Conservation (phyloP, 2,113 vertebrate genomes). For the Nothobranchius furzeri region DNA sequence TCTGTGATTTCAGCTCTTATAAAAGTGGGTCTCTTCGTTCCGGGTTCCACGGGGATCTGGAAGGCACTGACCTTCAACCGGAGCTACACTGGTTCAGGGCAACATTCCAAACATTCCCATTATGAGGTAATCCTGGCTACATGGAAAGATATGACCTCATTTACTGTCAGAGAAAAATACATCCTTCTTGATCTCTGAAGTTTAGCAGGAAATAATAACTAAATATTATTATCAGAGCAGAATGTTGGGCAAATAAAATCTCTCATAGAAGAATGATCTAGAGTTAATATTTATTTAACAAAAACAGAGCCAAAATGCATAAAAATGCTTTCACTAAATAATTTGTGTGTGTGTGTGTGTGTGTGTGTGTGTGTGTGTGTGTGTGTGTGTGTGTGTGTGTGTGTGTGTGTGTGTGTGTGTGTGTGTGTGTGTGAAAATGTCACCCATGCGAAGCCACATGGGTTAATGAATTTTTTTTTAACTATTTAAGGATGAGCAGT, state of each 20-base stretch:
- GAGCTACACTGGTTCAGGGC: neutral
- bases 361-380: neutral
- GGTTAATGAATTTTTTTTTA: no score
- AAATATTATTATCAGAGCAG: neutral
- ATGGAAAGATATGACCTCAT: neutral
- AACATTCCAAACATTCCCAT: neutral
- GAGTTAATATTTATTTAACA: neutral
- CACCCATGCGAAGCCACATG: no score
- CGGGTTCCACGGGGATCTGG: slow-evolving; percentile 2
- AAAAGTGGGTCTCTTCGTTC: slow-evolving; percentile 51
- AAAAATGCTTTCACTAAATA: neutral
- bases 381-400: no score
- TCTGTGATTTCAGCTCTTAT: slow-evolving; percentile 52
- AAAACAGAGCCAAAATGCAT: no score
- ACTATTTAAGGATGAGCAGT: no score
- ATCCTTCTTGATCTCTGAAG: neutral
- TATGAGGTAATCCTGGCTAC: slow-evolving; percentile 33
- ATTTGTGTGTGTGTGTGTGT: no score
- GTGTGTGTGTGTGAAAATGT: no score
- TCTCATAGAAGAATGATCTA: neutral
- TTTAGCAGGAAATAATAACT: neutral
- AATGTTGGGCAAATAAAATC: neutral
- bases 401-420: no score
- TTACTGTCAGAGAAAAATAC: neutral
- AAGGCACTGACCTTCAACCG: slow-evolving; percentile 49